Conservation (phyloP, 2,797 vertebrate species). For the Danio jaintianensis region DNA sequence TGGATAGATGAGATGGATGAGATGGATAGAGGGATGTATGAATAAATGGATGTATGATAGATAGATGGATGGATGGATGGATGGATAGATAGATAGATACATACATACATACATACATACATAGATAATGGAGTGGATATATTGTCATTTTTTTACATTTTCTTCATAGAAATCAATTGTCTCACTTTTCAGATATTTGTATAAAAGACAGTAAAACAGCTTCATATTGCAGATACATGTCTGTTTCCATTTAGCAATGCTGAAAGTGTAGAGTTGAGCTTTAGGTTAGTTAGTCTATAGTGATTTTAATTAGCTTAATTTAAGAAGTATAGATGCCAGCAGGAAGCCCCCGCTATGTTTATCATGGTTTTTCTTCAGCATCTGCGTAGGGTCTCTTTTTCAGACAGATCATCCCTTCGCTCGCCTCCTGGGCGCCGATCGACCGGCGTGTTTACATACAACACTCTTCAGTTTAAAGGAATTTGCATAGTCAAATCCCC, state of each 20-base stretch:
- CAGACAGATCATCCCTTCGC: constrained; percentile 5
- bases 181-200: not conserved
- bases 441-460: constrained; percentile 71
- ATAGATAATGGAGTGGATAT: too few relatives aligned
- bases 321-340: not conserved
- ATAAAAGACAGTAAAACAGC: not conserved
- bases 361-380: constrained; percentile 52
- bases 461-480: constrained; percentile 69
- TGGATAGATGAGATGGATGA: too few relatives aligned
- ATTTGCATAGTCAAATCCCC: constrained; percentile 73
- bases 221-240: not conserved
- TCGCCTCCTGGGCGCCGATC: constrained; percentile 12
- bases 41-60: too few relatives aligned
- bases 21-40: too few relatives aligned
- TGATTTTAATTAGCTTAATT: constrained; percentile 14
- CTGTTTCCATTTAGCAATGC: not conserved
- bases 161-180: not conserved
- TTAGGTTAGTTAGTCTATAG: constrained; percentile 12
- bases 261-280: not conserved
- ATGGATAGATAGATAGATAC: too few relatives aligned
- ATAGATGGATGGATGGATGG: too few relatives aligned
- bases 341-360: not conserved
- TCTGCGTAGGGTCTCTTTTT: constrained; percentile 10
- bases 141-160: too few relatives aligned
- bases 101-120: too few relatives aligned